A percentile compares a stretch with the other conserved stretches of the same genome.
phyloP scores from a whole-genome alignment of 2,797 vertebrate genomes.

The Macroramphosus scolopax region DNA sequence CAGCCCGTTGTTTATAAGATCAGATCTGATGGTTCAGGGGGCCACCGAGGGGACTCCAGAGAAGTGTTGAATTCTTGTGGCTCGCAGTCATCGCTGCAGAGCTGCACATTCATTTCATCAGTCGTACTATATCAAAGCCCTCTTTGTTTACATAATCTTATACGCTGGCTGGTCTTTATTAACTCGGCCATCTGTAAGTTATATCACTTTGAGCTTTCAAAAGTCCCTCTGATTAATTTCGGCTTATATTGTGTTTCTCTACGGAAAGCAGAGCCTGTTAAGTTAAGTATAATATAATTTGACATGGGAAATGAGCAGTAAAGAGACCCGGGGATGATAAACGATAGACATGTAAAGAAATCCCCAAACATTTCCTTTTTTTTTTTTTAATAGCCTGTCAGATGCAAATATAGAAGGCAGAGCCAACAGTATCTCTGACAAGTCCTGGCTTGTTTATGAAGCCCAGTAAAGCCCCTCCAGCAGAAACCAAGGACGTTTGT shows the following conservation, averaged over 20 bases:
- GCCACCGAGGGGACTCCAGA: conserved; percentile 51
- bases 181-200: conserved; percentile 68
- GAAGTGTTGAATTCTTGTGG: conserved; percentile 60
- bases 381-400: conserved; percentile 54
- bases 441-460: conserved; percentile 67
- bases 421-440: too few species aligned
- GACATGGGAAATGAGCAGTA: conserved; percentile 71
- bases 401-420: conserved; percentile 48
- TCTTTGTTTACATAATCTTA: conserved; percentile 69
- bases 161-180: conserved; percentile 65
- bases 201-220: conserved; percentile 64
- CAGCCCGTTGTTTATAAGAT: conserved; percentile 57
- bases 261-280: conserved; percentile 51
- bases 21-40: conserved; percentile 51
- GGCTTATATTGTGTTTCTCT: too few species aligned
- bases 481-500: conserved; percentile 45
- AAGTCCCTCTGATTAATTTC: conserved; percentile 66
- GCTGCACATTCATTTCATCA: conserved; percentile 43
- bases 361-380: conserved; percentile 57
- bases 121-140: conserved; percentile 64
- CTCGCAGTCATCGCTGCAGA: conserved; percentile 50
- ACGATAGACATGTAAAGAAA: conserved; percentile 67
- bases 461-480: conserved; percentile 39
- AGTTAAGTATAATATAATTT: conserved; percentile 62
- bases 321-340: conserved; percentile 59